phyloP scores from a whole-genome alignment of 2,113 vertebrate genomes.

The Stegostoma tigrinum region DNA sequence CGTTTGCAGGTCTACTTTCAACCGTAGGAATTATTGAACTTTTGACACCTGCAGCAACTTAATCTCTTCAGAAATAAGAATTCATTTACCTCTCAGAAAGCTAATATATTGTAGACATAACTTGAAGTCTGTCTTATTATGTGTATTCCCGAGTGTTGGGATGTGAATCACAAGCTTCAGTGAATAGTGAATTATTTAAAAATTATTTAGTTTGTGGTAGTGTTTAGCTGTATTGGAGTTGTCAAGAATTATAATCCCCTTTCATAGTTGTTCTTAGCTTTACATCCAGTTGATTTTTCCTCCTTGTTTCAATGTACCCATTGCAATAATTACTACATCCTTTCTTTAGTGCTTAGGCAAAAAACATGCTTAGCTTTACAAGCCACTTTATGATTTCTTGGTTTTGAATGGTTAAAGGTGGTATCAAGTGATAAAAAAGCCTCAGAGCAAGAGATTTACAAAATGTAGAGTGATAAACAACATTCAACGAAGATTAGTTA shows the following conservation, averaged over 20 bases:
- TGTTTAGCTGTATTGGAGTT: neutral
- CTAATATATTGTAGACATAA: neutral
- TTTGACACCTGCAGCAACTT: neutral
- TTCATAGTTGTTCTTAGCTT: neutral
- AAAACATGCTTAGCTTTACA: neutral
- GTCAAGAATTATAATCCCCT: neutral
- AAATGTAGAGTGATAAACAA: neutral
- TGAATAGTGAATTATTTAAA: neutral
- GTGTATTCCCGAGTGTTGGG: neutral
- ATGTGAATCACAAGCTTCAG: neutral
- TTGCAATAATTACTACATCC: neutral
- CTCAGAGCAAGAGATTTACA: neutral
- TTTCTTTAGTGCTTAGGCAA: neutral
- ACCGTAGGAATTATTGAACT: slow-evolving; percentile 8
- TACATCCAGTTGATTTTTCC: neutral
- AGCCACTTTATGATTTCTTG: neutral
- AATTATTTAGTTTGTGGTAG: neutral
- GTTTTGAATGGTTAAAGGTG: neutral
- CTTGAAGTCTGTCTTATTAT: neutral
- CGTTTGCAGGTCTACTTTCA: neutral
- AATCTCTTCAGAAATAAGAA: neutral
- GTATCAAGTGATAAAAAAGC: neutral
- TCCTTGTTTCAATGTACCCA: neutral
- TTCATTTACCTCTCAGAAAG: neutral
- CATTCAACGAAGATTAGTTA: neutral